Evolutionary conservation across 2,113 vertebrate species (phyloP).

Genomic region (Hoplias malabaricus): DNA sequence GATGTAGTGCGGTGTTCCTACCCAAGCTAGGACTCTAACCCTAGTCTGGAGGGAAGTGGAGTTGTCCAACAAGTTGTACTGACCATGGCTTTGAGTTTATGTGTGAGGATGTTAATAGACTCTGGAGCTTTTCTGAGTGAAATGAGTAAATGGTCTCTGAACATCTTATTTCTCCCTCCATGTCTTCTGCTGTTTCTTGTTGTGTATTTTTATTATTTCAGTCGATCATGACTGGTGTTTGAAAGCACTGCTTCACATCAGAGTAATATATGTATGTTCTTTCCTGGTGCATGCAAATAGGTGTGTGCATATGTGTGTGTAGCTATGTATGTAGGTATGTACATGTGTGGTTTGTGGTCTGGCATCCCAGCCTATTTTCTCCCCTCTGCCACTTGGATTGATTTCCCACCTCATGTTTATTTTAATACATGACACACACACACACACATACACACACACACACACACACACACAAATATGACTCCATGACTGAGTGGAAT

Average conservation of each 20-base stretch:
- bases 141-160: too few relatives aligned
- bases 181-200: neutral
- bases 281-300: neutral
- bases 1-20: too few relatives aligned
- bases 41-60: too few relatives aligned
- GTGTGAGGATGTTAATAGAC: too few relatives aligned
- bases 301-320: neutral
- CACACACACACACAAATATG: neutral
- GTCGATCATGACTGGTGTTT: neutral
- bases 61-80: too few relatives aligned
- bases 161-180: neutral
- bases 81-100: too few relatives aligned
- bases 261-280: neutral
- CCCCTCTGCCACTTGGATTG: neutral
- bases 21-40: too few relatives aligned
- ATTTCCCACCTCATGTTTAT: conserved; percentile 19
- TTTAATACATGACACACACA: conserved; percentile 6
- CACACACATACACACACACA: neutral
- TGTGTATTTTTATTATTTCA: too few relatives aligned
- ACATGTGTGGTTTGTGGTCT: neutral
- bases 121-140: too few relatives aligned
- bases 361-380: neutral
- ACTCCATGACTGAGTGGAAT: neutral
- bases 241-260: neutral
- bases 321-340: neutral